Percentiles rank a stretch among this genome's conserved stretches.
Conservation (phyloP, 2,888 invertebrate species). For the Atethmia centrago region DNA sequence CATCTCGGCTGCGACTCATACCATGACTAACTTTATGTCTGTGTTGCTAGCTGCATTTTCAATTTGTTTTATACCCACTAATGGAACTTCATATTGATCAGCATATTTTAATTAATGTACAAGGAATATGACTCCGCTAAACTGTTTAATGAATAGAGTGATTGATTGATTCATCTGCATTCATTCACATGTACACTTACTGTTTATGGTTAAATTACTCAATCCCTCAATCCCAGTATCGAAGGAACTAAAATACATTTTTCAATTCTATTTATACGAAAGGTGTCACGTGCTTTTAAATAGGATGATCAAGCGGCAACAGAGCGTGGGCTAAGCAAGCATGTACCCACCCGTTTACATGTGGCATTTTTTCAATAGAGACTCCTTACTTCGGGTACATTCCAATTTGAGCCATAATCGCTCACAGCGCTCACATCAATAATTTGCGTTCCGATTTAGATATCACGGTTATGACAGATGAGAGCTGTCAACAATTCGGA, state of each 20-base stretch:
- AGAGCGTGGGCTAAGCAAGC: conserved; percentile 67
- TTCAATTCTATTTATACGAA: conserved; percentile 52
- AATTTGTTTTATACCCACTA: conserved; percentile 34
- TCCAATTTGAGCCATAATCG: no score
- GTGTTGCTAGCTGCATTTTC: conserved; percentile 51
- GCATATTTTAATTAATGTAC: conserved; percentile 41
- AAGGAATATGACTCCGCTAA: conserved; percentile 34
- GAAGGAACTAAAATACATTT: conserved; percentile 38
- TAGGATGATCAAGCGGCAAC: conserved; percentile 63
- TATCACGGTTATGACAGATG: no score
- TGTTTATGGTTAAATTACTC: conserved; percentile 36
- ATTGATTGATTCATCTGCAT: conserved; percentile 43
- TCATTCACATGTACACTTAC: conserved; percentile 25
- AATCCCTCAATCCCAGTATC: conserved; percentile 19
- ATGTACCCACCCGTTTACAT: conserved; percentile 35
- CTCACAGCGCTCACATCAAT: no score
- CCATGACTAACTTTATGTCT: conserved; percentile 74
- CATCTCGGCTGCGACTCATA: conserved; percentile 76
- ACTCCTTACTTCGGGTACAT: no score
- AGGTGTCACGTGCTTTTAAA: conserved; percentile 69
- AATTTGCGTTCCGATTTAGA: no score
- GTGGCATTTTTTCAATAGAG: conserved; percentile 25
- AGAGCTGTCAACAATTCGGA: no score
- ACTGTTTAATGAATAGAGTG: conserved; percentile 20
- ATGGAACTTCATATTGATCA: conserved; percentile 31